phyloP scores from a whole-genome alignment of 2,113 vertebrate species.

The Pleuronectes platessa region DNA sequence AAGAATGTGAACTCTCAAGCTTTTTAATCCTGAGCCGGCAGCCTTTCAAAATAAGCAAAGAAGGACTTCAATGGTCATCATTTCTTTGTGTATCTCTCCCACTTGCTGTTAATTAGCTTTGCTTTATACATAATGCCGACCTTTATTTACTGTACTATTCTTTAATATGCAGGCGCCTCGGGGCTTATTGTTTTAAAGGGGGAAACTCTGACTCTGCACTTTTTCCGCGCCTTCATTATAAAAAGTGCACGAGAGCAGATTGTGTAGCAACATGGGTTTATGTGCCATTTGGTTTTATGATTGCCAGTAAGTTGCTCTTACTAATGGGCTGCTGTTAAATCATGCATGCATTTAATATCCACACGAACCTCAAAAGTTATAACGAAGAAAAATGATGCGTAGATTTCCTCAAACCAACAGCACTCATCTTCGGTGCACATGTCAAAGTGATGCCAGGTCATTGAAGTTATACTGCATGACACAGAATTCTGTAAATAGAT shows the following conservation, averaged over 20 bases:
- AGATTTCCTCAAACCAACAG: conserved; percentile 29
- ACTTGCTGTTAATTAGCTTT: conserved; percentile 56
- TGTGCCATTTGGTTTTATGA: conserved; percentile 77
- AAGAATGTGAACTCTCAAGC: background rate
- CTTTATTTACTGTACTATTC: conserved; percentile 54
- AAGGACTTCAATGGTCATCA: conserved; percentile 23
- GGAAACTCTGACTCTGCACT: conserved; percentile 64
- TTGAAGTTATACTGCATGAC: background rate
- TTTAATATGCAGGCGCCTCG: conserved; percentile 50
- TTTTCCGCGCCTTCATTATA: conserved; percentile 61
- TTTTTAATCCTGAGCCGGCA: background rate
- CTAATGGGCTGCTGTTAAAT: conserved; percentile 74
- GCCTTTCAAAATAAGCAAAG: conserved; percentile 8
- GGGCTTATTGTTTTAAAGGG: conserved; percentile 59
- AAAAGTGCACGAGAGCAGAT: conserved; percentile 71
- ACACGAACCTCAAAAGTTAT: conserved; percentile 44
- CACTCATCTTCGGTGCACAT: background rate
- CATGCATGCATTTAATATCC: conserved; percentile 72
- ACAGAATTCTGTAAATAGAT: background rate
- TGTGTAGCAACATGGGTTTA: conserved; percentile 65
- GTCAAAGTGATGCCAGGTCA: background rate
- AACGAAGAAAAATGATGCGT: conserved; percentile 17
- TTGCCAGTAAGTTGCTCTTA: conserved; percentile 70
- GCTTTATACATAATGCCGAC: conserved; percentile 52
- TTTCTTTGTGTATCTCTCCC: conserved; percentile 40